phyloP scores from a whole-genome alignment of 1,140 invertebrate species.

The Daktulosphaira vitifoliae region DNA sequence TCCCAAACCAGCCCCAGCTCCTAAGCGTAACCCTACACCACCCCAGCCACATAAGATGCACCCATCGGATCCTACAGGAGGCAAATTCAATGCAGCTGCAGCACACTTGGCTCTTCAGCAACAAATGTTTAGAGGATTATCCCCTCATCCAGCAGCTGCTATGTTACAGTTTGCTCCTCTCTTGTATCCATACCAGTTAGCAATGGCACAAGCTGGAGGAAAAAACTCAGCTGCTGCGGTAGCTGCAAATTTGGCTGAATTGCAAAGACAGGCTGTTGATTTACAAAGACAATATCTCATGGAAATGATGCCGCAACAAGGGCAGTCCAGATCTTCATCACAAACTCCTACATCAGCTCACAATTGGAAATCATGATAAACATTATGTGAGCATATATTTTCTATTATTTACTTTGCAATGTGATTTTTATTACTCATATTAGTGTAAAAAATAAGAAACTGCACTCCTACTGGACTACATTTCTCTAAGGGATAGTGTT shows the following conservation, averaged over 20 bases:
- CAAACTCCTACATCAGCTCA: conserved; percentile 22
- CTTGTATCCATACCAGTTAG: conserved; percentile 75
- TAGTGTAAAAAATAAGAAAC: no score
- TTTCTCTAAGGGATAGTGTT: no score
- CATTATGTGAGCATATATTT: no score
- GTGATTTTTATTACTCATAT: no score
- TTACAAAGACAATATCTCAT: conserved; percentile 90
- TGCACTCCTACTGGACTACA: no score
- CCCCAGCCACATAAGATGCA: conserved; percentile 44
- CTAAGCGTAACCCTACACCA: conserved; percentile 41
- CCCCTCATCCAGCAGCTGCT: conserved; percentile 51
- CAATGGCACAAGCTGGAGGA: conserved; percentile 58
- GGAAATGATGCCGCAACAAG: conserved; percentile 74
- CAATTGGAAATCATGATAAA: conserved; percentile 32
- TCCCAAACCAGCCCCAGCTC: conserved; percentile 34
- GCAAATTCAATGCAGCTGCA: conserved; percentile 58
- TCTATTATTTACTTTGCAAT: no score
- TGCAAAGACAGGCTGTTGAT: conserved; percentile 71
- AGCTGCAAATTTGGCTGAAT: conserved; percentile 56
- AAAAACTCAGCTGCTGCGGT: conserved; percentile 44
- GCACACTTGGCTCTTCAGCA: conserved; percentile 73
- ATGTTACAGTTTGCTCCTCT: conserved; percentile 77
- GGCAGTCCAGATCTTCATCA: conserved; percentile 23
- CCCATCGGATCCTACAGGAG: conserved; percentile 48
- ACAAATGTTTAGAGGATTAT: conserved; percentile 50